Conservation (phyloP, 1,140 invertebrate species). For the Neomicropteryx cornuta region DNA sequence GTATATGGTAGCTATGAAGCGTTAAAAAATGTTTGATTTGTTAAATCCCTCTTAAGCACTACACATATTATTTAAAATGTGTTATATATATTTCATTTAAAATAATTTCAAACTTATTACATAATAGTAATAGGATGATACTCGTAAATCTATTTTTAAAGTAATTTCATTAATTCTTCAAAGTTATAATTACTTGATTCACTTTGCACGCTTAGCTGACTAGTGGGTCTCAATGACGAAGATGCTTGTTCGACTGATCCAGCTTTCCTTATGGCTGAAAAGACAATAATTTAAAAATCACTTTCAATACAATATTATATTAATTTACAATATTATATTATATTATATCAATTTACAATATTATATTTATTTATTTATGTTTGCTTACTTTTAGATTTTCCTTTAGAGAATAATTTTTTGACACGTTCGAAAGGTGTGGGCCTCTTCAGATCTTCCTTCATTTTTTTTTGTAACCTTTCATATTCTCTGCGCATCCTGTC, state of each 20-base stretch:
- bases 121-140: not conserved
- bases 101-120: slow-evolving; percentile 4
- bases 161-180: not conserved
- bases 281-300: slow-evolving; percentile 13
- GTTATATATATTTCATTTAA: slow-evolving; percentile 2
- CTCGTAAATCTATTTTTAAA: not conserved
- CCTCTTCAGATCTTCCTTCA: slow-evolving; percentile 59
- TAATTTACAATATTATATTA: slow-evolving; percentile 1
- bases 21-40: too few relatives aligned
- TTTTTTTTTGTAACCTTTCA: slow-evolving; percentile 64
- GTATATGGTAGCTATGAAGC: too few relatives aligned
- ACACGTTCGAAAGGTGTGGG: slow-evolving; percentile 68
- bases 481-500: slow-evolving; percentile 69
- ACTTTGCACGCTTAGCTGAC: slow-evolving; percentile 61
- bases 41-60: too few relatives aligned
- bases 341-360: slow-evolving; percentile 5
- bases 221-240: slow-evolving; percentile 45
- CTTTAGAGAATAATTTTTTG: slow-evolving; percentile 61
- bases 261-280: slow-evolving; percentile 25
- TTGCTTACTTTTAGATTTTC: slow-evolving; percentile 39
- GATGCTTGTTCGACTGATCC: slow-evolving; percentile 23
- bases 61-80: too few relatives aligned
- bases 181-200: slow-evolving; percentile 46
- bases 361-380: slow-evolving; percentile 29
- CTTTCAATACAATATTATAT: slow-evolving; percentile 1